Conservation (phyloP, 2,888 invertebrate genomes). For the Lasioglossum malachurum region DNA sequence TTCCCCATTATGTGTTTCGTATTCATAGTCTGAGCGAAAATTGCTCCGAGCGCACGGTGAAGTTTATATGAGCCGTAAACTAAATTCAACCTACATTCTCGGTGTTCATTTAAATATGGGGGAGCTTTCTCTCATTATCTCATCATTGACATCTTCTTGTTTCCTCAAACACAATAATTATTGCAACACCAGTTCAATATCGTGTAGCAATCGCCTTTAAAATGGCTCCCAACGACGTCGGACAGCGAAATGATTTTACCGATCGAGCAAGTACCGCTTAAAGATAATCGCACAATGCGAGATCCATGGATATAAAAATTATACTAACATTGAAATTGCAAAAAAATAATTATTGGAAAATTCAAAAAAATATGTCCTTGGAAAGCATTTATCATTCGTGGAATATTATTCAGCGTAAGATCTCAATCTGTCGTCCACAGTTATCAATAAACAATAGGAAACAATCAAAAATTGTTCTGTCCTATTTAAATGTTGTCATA, state of each 20-base stretch:
- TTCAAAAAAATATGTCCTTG: neutral
- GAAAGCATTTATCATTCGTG: neutral
- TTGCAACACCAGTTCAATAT: neutral
- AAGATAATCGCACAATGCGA: slow-evolving; percentile 30
- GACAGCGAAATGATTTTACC: slow-evolving; percentile 36
- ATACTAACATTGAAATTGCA: neutral
- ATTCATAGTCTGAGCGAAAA: slow-evolving; percentile 83
- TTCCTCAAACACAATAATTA: neutral
- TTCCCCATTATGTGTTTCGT: slow-evolving; percentile 78
- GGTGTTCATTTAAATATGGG: slow-evolving; percentile 77
- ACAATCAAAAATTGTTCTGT: neutral
- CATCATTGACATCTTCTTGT: neutral
- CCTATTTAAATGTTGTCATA: neutral
- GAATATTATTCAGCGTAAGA: neutral
- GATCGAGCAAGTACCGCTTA: slow-evolving; percentile 24
- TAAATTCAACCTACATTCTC: slow-evolving; percentile 74
- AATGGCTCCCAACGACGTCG: slow-evolving; percentile 18
- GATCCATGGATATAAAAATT: neutral
- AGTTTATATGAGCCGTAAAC: slow-evolving; percentile 82
- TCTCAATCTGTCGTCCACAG: neutral
- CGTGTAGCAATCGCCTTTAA: neutral
- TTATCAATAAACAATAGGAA: neutral
- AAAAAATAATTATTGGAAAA: too few relatives aligned
- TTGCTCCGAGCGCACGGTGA: slow-evolving; percentile 81
- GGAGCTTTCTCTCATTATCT: slow-evolving; percentile 34